A percentile compares a stretch with the other conserved stretches of the same genome.
These are phyloP conservation scores for Ciconia nigra DNA, from an alignment of 2,797 vertebrate genomes.

Conservation along the genomic window DNA sequence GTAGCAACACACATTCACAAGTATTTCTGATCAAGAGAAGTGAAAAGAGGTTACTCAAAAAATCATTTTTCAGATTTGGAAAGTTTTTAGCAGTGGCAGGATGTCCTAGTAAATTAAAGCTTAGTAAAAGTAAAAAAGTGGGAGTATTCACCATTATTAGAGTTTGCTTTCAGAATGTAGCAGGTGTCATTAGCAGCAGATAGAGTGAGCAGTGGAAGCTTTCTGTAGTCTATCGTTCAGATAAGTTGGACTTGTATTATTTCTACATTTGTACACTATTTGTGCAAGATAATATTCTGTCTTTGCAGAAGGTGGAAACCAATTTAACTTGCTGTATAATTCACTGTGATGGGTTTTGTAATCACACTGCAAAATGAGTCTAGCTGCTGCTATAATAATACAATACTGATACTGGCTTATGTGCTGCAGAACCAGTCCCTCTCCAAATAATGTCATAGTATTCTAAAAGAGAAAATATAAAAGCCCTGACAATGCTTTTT, in stretches of 20 bases:
- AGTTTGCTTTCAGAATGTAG: not conserved
- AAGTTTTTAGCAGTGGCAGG: not conserved
- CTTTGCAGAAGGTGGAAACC: conserved; percentile 48
- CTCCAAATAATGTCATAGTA: conserved; percentile 30
- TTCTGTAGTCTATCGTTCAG: not conserved
- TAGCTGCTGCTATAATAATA: conserved; percentile 38
- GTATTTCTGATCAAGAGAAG: not conserved
- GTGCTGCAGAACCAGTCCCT: not conserved
- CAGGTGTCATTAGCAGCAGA: conserved; percentile 23
- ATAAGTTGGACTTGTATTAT: conserved; percentile 31
- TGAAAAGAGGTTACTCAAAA: not conserved
- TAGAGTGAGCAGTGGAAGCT: not conserved
- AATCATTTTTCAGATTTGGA: not conserved
- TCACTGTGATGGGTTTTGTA: conserved; percentile 68
- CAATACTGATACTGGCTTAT: conserved; percentile 24
- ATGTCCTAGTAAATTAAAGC: not conserved
- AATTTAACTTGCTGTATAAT: conserved; percentile 60
- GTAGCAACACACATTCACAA: not conserved
- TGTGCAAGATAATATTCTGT: conserved; percentile 49
- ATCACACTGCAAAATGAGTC: conserved; percentile 49
- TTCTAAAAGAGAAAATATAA: conserved; percentile 56
- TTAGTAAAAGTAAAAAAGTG: not conserved
- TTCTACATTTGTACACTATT: conserved; percentile 66
- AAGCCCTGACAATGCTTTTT: conserved; percentile 47
- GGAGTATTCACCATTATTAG: not conserved